phyloP scores from a whole-genome alignment of 2,888 invertebrate species.

The Acanthococcus lagerstroemiae region DNA sequence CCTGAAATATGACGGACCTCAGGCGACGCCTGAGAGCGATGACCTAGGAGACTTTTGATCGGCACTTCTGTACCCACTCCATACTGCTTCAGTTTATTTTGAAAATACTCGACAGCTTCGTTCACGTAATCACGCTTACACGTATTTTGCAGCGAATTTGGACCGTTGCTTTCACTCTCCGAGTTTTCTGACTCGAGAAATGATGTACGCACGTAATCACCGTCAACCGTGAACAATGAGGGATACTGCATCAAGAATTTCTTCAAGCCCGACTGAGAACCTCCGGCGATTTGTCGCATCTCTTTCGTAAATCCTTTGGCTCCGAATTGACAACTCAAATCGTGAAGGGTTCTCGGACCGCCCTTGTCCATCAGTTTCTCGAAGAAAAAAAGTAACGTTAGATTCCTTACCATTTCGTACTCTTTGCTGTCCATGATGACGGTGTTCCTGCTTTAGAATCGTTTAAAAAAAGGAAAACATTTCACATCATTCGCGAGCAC shows the following conservation, averaged over 20 bases:
- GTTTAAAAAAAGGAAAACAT: neutral
- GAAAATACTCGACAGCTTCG: conserved; percentile 96
- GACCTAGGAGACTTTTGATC: conserved; percentile 89
- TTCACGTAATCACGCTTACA: conserved; percentile 78
- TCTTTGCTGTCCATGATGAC: conserved; percentile 76
- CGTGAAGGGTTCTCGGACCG: conserved; percentile 89
- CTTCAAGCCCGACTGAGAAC: conserved; percentile 90
- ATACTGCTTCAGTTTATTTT: conserved; percentile 87
- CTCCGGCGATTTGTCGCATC: conserved; percentile 92
- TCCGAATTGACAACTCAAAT: conserved; percentile 97
- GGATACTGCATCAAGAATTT: conserved; percentile 96
- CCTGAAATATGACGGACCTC: conserved; percentile 93
- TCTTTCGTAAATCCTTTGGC: conserved; percentile 98
- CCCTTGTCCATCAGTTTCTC: conserved; percentile 96
- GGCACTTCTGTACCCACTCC: conserved; percentile 94
- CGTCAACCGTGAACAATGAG: conserved; percentile 87
- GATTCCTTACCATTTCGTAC: conserved; percentile 86
- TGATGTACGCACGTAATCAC: conserved; percentile 77
- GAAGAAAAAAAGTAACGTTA: conserved; percentile 95
- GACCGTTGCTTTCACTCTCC: conserved; percentile 39
- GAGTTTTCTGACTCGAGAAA: conserved; percentile 54
- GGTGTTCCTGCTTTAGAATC: neutral
- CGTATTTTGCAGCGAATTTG: conserved; percentile 19
- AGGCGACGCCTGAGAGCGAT: conserved; percentile 89
- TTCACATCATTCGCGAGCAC: neutral